Evolutionary conservation across 2,888 invertebrate species (phyloP).

Genomic region (Acanthosepion lycidas): DNA sequence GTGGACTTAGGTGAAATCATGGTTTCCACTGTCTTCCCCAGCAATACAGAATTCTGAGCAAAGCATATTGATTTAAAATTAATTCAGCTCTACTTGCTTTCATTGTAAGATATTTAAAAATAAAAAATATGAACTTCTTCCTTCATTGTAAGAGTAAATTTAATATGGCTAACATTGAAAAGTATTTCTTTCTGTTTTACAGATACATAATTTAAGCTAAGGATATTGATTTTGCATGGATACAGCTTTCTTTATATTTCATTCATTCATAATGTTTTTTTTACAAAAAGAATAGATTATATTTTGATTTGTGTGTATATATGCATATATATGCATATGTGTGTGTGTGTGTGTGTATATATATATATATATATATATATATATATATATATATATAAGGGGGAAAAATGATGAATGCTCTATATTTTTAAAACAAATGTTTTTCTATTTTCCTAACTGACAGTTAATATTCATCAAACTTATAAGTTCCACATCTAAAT

Average conservation of each 20-base stretch:
- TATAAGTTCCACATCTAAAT: background rate
- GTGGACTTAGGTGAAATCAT: background rate
- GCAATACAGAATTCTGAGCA: background rate
- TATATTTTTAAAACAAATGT: conserved; percentile 9
- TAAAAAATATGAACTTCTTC: background rate
- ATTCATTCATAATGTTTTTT: background rate
- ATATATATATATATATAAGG: background rate
- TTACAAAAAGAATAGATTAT: background rate
- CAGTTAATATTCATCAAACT: conserved; percentile 9
- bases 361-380: conserved; percentile 20
- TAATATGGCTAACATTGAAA: conserved; percentile 2
- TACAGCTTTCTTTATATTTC: background rate
- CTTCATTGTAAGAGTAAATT: background rate
- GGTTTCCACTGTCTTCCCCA: background rate
- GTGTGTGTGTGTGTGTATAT: background rate
- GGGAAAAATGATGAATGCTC: background rate
- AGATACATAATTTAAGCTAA: background rate
- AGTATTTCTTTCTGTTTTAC: background rate
- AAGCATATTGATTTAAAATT: background rate
- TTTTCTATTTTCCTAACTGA: conserved; percentile 1
- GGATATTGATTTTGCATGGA: background rate
- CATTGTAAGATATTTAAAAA: background rate
- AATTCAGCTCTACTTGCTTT: background rate
- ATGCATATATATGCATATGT: too few species aligned
- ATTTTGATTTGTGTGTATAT: background rate